Evolutionary conservation across 2,113 vertebrate species (phyloP).

Genomic region (Rissa tridactyla): DNA sequence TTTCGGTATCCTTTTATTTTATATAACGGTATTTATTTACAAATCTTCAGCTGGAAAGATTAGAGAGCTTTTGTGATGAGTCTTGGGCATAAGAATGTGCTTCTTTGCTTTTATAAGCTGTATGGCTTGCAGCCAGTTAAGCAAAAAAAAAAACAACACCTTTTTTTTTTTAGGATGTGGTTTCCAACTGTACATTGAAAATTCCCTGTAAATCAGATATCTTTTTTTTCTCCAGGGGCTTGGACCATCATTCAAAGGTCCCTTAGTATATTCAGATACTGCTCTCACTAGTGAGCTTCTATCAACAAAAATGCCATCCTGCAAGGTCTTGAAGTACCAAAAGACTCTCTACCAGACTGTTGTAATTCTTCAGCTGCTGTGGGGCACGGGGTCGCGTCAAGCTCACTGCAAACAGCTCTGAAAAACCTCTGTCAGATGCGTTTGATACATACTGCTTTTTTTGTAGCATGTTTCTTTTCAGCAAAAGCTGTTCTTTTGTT

Average conservation of each 20-base stretch:
- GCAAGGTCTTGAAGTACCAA: neutral
- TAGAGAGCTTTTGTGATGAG: neutral
- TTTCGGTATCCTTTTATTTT: neutral
- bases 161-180: neutral
- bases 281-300: neutral
- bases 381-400: neutral
- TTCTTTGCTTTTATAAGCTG: neutral
- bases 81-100: neutral
- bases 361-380: neutral
- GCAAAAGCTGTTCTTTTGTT: neutral
- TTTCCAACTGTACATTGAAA: neutral
- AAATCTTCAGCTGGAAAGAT: neutral
- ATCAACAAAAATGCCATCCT: neutral
- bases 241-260: neutral
- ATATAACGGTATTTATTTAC: neutral
- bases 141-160: neutral
- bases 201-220: neutral
- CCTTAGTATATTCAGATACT: neutral
- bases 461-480: neutral
- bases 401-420: neutral
- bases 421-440: neutral
- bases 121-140: neutral
- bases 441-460: neutral
- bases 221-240: neutral
- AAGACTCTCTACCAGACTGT: neutral